Conservation (phyloP, 2,797 vertebrate genomes). For the Leuciscus waleckii region DNA sequence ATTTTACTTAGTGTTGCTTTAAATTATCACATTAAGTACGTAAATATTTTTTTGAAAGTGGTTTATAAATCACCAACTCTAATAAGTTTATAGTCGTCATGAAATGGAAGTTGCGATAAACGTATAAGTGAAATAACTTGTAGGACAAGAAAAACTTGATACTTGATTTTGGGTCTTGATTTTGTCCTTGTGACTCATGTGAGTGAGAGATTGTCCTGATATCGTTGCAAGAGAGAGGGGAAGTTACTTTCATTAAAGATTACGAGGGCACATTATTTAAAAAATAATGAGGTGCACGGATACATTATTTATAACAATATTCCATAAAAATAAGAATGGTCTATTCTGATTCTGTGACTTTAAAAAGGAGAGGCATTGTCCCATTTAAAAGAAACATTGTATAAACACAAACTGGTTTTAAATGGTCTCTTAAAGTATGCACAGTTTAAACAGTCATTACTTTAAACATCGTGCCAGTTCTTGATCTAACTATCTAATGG, state of each 20-base stretch:
- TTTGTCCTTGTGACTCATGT: not conserved
- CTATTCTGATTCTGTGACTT: not conserved
- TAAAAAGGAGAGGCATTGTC: not conserved
- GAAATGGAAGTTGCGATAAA: not conserved
- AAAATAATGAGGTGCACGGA: not conserved
- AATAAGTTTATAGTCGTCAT: not conserved
- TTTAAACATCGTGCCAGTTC: not conserved
- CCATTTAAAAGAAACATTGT: not conserved
- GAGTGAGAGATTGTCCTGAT: not conserved
- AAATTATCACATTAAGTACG: not conserved
- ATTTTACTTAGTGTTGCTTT: too few species aligned
- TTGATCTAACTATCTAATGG: not conserved
- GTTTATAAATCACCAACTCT: not conserved
- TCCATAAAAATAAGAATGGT: not conserved
- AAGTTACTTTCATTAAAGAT: not conserved
- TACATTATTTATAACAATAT: not conserved
- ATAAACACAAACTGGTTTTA: not conserved
- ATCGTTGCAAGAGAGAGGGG: not conserved
- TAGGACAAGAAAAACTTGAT: not conserved
- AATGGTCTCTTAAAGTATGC: not conserved
- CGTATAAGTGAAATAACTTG: not conserved
- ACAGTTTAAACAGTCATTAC: not conserved
- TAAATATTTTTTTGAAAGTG: not conserved
- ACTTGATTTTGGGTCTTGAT: not conserved
- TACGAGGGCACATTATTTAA: not conserved